A percentile compares a stretch with the other conserved stretches of the same genome.
These are phyloP conservation scores for Bubo blakistoni DNA, from an alignment of 2,113 vertebrate genomes.

Conservation along the genomic window DNA sequence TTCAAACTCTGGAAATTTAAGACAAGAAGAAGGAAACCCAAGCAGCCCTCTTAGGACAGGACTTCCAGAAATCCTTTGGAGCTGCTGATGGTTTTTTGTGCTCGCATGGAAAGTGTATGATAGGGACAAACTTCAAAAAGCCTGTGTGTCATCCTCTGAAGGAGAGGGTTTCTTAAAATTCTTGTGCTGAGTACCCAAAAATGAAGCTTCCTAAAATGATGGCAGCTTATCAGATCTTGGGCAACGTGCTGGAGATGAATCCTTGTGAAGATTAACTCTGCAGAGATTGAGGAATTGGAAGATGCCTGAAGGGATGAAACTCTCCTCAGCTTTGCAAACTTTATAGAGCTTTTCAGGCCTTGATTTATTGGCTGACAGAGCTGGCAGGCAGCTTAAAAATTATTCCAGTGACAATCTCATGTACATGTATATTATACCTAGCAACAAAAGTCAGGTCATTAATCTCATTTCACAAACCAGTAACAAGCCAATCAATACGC, in stretches of 20 bases:
- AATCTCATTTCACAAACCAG: not conserved
- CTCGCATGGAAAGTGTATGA: not conserved
- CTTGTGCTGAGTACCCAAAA: not conserved
- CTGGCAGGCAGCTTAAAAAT: not conserved
- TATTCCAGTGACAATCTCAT: not conserved
- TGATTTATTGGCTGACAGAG: not conserved
- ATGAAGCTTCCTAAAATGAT: not conserved
- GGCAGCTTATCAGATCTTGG: not conserved
- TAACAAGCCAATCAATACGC: not conserved
- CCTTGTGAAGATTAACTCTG: not conserved
- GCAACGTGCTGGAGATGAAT: not conserved
- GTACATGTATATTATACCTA: not conserved
- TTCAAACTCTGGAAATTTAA: not conserved
- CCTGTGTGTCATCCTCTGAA: not conserved
- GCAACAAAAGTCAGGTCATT: not conserved
- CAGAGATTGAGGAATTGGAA: not conserved
- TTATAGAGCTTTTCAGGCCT: not conserved
- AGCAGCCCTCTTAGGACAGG: not conserved
- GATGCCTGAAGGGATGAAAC: not conserved
- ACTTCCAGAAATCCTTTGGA: not conserved
- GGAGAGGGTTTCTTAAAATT: not conserved
- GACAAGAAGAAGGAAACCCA: not conserved
- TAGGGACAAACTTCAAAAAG: not conserved
- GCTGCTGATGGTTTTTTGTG: not conserved
- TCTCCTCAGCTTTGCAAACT: not conserved